Base-by-base conservation (phyloP, 2,888 invertebrate genomes). In the Arctia plantaginis region DNA sequence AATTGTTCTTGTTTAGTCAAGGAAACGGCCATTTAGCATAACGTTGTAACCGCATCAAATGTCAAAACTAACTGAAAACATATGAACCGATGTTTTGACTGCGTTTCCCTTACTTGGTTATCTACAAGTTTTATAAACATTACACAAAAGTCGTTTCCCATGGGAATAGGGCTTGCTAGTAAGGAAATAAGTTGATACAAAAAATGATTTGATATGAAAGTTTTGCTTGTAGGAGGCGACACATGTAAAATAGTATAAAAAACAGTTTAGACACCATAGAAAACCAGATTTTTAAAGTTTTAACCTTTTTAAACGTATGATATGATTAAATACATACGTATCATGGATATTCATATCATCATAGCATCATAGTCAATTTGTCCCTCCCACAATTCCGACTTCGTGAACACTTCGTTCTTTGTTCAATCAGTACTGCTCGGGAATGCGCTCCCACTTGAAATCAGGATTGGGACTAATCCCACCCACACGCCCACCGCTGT, bases 81-180 rank as follows among this genome's bases (percentile, higher is more conserved):
- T 39, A 72, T 59, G 72, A 27, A 20, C 55, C 71, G 77, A 85
- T 88, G 88, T 86, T 88, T 82, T 83, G 82, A 79, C 66, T 71
- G 74, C 74, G 47, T 84, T 83, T 84, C 80, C 83, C 82, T 82
- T 74, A 80, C 71, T 80, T 77, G 73, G 82, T 86, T 87, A 88
- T 88, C 87, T 85, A 80, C 55, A 65, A 79, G 79, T 84, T 87
- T 84, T 83, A 81, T 87, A 86, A 89, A 89, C 85, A 89, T 85
- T 81, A 59, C 68, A 77, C 69, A 78, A 82, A 68, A 62, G 6
- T 23, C 27, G 69, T 76, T 85, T 86, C 86, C 80, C 83, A 80
- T 84, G 87, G 79, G 82, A 87, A 83, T 62, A 70, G 66, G 59
- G 39, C 3, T 18, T 18, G 62, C 7, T 30, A 30, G 30, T 62